A percentile compares a stretch with the other conserved stretches of the same genome.
phyloP scores from a whole-genome alignment of 2,113 vertebrate species.

The cat (Felis catus) region F.catus_Fca126_mat1.0 CM031420.1:117330001-117330500 shows the following conservation, averaged over 20 bases:
- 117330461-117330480: slow-evolving; percentile 39
- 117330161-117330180: background rate
- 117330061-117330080: background rate
- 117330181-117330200: background rate
- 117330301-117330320: background rate
- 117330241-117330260: background rate
- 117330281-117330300: background rate
- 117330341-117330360: background rate
- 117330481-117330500: slow-evolving; percentile 36
- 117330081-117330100: background rate
- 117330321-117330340: slow-evolving; percentile 1
- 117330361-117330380: background rate
- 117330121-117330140: background rate
- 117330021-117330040: background rate
- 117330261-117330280: background rate
- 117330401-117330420: slow-evolving; percentile 32
- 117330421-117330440: slow-evolving; percentile 36
- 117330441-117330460: slow-evolving; percentile 48
- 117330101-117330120: background rate
- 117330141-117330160: background rate
- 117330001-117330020: background rate
- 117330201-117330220: background rate
- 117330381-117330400: slow-evolving; percentile 21
- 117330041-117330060: background rate
- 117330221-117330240: background rate